Base-by-base conservation (phyloP, 1,140 invertebrate genomes). In the Diabrotica undecimpunctata region DNA sequence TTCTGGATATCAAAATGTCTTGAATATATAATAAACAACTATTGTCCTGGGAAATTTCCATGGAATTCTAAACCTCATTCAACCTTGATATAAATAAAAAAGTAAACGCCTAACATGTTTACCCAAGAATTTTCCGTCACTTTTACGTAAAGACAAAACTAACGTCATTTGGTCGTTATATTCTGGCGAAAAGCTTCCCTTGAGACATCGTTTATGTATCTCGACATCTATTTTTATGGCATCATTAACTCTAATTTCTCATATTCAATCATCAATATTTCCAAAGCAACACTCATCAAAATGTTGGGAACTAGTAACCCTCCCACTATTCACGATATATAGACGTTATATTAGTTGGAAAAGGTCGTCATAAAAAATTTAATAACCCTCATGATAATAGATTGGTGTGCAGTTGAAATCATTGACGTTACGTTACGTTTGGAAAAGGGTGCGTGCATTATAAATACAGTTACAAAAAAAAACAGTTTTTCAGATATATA, bases 341-440 rank as follows among this genome's bases (percentile, higher is more conserved):
- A 46, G 41, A 46, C 41, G 41, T 46, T 46, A 46, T 46, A 46
- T 46, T 46, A 46, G 41, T 46, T 46, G 41, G 41, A 46, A 46
- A 46, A 46, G 41, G 41, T 46, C 41, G 41, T 46, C 41, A 46
- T 46, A 46, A 46, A 46, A 46, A 46, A 46, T 46, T 46, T 46
- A 46, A 46, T 46, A 46, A 46, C 41, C 41, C 41, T 46, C 41
- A 46, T 46, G 41, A 46, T 46, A 46, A 46, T 46, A 46, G 41
- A 46, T 46, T n/a, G 41, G n/a, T 46, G 41, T 46, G n/a, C 41
- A n/a, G 41, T 46, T 10, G 41, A 46, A 5, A n/a, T 8, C 41
- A 46, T 3, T 46, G 41, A 6, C 41, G 41, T 25, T 25, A 25
- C 25, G 25, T 25, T 25, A 25, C 1, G 25, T 25, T 25, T 25